These are phyloP conservation scores for Lampris megalopsis DNA, from an alignment of 2,113 vertebrate genomes.

Conservation along the genomic window DNA sequence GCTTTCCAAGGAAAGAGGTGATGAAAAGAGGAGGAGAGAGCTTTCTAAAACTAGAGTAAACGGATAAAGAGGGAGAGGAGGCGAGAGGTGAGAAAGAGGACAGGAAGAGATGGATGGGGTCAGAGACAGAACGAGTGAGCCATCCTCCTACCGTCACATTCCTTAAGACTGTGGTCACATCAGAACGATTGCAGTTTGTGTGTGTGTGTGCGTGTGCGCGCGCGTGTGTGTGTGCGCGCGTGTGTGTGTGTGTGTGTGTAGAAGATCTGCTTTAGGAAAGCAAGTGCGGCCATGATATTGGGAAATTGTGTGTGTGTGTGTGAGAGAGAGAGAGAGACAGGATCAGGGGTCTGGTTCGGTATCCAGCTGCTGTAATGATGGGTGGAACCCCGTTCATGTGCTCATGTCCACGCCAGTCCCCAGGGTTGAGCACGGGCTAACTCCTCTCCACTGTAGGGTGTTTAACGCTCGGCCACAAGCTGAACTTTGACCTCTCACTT, in stretches of 20 bases:
- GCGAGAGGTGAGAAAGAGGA: conserved; percentile 49
- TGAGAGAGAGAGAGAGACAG: neutral
- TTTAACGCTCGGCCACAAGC: conserved; percentile 7
- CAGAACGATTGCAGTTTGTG: conserved; percentile 34
- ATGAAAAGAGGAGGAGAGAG: neutral
- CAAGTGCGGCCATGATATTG: conserved; percentile 24
- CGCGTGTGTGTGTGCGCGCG: conserved; percentile 4
- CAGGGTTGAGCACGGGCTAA: conserved; percentile 6
- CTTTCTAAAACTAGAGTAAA: neutral
- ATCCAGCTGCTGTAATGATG: no score
- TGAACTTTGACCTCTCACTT: conserved; percentile 35
- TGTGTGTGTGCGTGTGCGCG: neutral
- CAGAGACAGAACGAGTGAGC: conserved; percentile 22
- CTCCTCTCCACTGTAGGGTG: neutral
- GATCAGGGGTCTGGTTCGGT: no score
- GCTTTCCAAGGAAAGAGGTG: neutral
- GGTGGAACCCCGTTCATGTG: no score
- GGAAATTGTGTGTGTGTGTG: conserved; percentile 14
- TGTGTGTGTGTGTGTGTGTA: conserved; percentile 12
- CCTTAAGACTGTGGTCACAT: conserved; percentile 43
- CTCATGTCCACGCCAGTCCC: no score
- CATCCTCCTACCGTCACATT: conserved; percentile 54
- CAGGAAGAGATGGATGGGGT: conserved; percentile 58
- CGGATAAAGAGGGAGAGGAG: neutral
- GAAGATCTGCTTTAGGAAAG: conserved; percentile 37